These are phyloP conservation scores for Plutomurus gul DNA, from an alignment of 1,140 invertebrate species.

Conservation along the genomic window DNA sequence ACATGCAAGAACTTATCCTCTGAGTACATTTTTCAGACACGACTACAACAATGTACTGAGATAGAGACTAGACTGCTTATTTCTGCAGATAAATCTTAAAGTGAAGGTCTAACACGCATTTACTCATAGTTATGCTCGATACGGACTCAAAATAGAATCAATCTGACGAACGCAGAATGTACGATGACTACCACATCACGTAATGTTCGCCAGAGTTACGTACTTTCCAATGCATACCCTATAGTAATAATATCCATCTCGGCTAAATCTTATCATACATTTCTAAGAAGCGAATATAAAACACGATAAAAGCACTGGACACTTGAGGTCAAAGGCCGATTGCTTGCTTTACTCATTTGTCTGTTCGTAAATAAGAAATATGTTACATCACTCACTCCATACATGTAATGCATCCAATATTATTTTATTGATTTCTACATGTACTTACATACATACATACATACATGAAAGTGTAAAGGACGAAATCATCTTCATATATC, in stretches of 20 bases:
- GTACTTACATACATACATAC: not conserved
- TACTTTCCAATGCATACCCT: not conserved
- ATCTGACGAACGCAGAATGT: too few species aligned
- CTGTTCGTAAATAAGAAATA: slow-evolving; percentile 8
- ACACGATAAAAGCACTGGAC: not conserved
- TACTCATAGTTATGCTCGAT: not conserved
- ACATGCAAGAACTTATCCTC: too few species aligned
- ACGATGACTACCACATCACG: too few species aligned
- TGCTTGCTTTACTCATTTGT: not conserved
- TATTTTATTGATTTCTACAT: not conserved
- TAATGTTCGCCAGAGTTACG: too few species aligned
- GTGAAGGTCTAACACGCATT: slow-evolving; percentile 23
- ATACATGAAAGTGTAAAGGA: too few species aligned
- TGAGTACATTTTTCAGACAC: too few species aligned
- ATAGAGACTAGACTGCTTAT: not conserved
- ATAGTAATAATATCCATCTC: not conserved
- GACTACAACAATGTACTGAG: too few species aligned
- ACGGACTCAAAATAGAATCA: not conserved
- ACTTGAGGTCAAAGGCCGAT: slow-evolving; percentile 15
- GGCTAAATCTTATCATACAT: not conserved
- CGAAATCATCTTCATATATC: too few species aligned
- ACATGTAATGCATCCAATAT: not conserved
- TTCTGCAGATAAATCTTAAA: not conserved
- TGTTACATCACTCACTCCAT: slow-evolving; percentile 15
- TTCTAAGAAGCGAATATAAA: not conserved